Evolutionary conservation across 2,888 invertebrate genomes (phyloP), one percentile per base, ranked within the genome.

Genomic region (Stenodera caucasica): DNA sequence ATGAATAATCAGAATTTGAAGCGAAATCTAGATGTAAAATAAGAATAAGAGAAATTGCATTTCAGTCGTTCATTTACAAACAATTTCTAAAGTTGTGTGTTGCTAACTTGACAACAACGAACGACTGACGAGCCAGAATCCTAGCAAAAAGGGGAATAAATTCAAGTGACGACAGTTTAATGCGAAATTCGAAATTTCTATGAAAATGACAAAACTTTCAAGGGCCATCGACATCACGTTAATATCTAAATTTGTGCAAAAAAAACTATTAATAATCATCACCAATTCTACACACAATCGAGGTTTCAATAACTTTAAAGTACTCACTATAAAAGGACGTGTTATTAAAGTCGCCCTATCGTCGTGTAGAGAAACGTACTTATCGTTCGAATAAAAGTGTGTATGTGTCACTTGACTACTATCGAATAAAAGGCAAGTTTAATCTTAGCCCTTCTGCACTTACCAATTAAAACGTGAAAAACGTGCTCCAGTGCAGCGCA

Each of bases 401-500:
- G 37, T 40, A 7, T 18, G 1, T 15, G 14, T 9, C 18, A 18
- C 37, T 15, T n/a, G n/a, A n/a, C 37, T 2, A 40, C 37, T 15
- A 40, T 40, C 15, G 37, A 40, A 15, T 40, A 15, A 2, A 40
- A 40, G 18, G 37, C 37, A 40, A 40, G 37, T 40, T 40, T 40
- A 18, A 40, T 60, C 49, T 49, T 45, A 51, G 51, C 33, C 51
- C 62, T 56, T 53, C 23, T 49, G 59, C 50, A 63, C 68, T 63
- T 65, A 73, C 73, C 74, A 74, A 75, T 75, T 75, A 73, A 69
- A 65, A 63, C 64, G 33, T 53, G 63, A 58, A 40, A 67, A 69
- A 75, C 76, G 75, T 76, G 76, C 76, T 72, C 72, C 70, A 76
- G 75, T 72, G n/a, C n/a, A n/a, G n/a, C n/a, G 67, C 70, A 68